Evolutionary conservation across 2,888 invertebrate genomes (phyloP).

Genomic region (Tuberolachnus salignus): DNA sequence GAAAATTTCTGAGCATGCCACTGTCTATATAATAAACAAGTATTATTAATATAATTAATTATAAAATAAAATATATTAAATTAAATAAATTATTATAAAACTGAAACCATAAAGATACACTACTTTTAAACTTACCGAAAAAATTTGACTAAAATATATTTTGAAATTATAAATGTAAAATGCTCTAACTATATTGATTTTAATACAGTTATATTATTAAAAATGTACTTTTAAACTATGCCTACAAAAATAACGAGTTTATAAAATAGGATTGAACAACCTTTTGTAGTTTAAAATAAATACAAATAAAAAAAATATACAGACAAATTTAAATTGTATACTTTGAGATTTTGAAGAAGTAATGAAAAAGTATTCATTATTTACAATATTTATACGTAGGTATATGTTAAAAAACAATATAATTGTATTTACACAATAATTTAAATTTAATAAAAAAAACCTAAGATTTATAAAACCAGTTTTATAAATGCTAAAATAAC

Average conservation of each 20-base stretch:
- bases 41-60: no score
- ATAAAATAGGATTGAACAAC: not conserved
- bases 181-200: not conserved
- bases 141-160: conserved; percentile 7
- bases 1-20: no score
- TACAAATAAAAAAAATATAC: conserved; percentile 28
- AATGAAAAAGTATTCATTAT: conserved; percentile 15
- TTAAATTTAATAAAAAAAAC: not conserved
- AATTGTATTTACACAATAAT: conserved; percentile 1
- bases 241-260: conserved; percentile 25
- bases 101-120: no score
- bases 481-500: conserved; percentile 12
- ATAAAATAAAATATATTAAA: no score
- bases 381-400: conserved; percentile 11
- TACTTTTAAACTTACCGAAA: no score
- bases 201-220: conserved; percentile 2
- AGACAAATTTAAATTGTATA: conserved; percentile 11
- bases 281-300: no score
- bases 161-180: conserved; percentile 17
- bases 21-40: no score
- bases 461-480: not conserved
- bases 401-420: not conserved
- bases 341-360: conserved; percentile 6
- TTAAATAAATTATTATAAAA: no score
- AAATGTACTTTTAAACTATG: conserved; percentile 18